Percentiles rank a stretch among this genome's conserved stretches.
Evolutionary conservation across 2,888 invertebrate species (phyloP).

Genomic region (Drosophila yooni): DNA sequence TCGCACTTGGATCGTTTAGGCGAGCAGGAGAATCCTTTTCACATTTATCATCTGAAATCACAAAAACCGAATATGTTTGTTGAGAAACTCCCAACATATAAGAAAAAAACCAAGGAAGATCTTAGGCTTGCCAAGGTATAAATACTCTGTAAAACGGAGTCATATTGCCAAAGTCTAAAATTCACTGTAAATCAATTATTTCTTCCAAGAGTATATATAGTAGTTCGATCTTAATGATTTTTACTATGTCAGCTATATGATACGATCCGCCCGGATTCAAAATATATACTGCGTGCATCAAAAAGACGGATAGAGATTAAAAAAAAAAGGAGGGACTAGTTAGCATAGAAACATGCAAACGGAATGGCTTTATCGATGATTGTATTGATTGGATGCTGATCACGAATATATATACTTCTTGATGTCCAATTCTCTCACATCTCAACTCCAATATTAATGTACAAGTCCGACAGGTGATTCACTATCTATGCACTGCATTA

Average conservation of each 20-base stretch:
- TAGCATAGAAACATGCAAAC: not conserved
- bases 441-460: not conserved
- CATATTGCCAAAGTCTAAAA: not conserved
- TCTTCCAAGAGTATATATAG: not conserved
- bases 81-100: not conserved
- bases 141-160: not conserved
- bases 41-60: slow-evolving; percentile 44
- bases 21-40: slow-evolving; percentile 16
- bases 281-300: not conserved
- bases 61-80: not conserved
- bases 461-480: not conserved
- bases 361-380: not conserved
- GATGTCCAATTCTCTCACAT: not conserved
- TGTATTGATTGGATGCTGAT: not conserved
- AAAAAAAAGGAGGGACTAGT: not conserved
- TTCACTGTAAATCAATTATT: fast-evolving
- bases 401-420: not conserved
- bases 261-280: not conserved
- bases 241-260: not conserved
- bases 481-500: not conserved
- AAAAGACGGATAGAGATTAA: not conserved
- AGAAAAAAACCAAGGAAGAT: not conserved
- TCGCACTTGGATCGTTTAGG: slow-evolving; percentile 17
- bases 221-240: not conserved
- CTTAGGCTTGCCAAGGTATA: not conserved